These are phyloP conservation scores for Pavo muticus DNA, from an alignment of 2,113 vertebrate genomes.

Conservation along the genomic window DNA sequence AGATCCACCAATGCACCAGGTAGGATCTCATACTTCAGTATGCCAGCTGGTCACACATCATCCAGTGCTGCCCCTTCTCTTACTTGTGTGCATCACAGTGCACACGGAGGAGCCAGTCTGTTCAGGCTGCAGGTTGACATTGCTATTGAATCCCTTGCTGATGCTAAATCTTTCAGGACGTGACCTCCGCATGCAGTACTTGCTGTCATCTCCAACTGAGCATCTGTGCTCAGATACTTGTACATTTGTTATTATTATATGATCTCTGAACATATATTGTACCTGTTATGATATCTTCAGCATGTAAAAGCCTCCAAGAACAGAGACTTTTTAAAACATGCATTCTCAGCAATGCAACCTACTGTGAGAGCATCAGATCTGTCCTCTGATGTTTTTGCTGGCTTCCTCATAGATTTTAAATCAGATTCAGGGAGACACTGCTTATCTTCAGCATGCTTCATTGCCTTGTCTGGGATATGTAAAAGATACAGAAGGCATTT, in stretches of 20 bases:
- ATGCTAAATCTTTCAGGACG: background rate
- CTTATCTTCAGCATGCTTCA: background rate
- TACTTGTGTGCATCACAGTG: background rate
- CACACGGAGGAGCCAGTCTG: background rate
- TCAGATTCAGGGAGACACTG: background rate
- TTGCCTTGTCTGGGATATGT: background rate
- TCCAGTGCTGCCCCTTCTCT: background rate
- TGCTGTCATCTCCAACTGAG: background rate
- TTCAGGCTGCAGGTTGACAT: background rate
- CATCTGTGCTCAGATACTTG: background rate
- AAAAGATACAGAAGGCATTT: background rate
- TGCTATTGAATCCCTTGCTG: background rate
- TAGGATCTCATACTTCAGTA: accelerated
- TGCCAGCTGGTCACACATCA: background rate
- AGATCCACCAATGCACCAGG: background rate
- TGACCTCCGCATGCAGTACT: background rate
- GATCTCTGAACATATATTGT: background rate
- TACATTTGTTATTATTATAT: background rate
- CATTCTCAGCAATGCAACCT: background rate
- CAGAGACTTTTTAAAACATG: background rate
- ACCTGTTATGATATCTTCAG: background rate
- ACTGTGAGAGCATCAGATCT: background rate
- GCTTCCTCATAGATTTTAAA: background rate
- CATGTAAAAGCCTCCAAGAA: background rate
- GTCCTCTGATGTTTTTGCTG: background rate